phyloP scores from a whole-genome alignment of 2,113 vertebrate genomes.

The Amazona guildingii region DNA sequence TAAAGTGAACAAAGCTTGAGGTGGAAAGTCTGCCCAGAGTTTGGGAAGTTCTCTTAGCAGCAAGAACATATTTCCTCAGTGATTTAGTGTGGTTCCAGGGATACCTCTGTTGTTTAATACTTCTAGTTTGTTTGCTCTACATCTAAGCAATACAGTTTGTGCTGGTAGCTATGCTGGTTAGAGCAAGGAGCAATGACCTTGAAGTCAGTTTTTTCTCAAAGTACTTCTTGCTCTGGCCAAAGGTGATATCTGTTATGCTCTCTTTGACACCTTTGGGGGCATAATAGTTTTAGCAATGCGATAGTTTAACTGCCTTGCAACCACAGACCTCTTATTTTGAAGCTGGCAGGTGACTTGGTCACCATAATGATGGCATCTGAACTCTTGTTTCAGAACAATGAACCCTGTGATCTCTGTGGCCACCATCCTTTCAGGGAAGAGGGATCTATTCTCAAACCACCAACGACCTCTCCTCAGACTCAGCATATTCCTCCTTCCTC shows the following conservation, averaged over 20 bases:
- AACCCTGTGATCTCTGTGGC: not conserved
- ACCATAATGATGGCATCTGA: not conserved
- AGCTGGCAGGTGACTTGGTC: not conserved
- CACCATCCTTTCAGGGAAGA: not conserved
- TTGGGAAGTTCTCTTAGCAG: not conserved
- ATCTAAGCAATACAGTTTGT: not conserved
- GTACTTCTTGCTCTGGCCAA: not conserved
- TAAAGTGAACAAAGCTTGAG: not conserved
- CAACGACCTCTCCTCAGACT: not conserved
- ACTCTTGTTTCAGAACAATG: not conserved
- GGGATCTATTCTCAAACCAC: not conserved
- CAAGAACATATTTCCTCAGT: not conserved
- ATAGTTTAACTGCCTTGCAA: not conserved
- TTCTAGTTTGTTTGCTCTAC: not conserved
- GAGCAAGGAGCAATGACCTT: not conserved
- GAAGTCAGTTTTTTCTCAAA: not conserved
- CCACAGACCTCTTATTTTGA: not conserved
- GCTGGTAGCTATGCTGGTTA: not conserved
- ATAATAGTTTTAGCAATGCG: not conserved
- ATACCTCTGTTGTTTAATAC: not conserved
- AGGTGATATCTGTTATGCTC: not conserved
- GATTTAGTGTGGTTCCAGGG: not conserved
- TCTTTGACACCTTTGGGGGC: not conserved
- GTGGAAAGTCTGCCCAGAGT: not conserved
- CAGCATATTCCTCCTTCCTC: not conserved